Percentiles rank a stretch among this genome's conserved stretches.
These are phyloP conservation scores for Rhadina sibilatrix DNA, from an alignment of 2,113 vertebrate genomes.

Conservation along the genomic window DNA sequence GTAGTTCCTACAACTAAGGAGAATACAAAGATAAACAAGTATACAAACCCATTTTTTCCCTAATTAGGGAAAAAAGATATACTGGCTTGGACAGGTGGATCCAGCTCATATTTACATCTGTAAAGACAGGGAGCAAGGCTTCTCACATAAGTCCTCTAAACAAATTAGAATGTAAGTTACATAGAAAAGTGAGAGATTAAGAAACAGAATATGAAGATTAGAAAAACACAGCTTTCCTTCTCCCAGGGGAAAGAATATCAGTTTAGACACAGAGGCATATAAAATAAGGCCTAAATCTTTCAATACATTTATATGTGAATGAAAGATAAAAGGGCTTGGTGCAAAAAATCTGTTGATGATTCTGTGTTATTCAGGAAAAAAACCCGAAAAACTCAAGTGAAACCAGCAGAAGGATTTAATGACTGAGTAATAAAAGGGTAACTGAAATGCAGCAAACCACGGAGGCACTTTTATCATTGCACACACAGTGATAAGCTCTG, in stretches of 20 bases:
- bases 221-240: not conserved
- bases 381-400: not conserved
- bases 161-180: not conserved
- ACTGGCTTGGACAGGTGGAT: not conserved
- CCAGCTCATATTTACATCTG: not conserved
- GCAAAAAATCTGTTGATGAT: not conserved
- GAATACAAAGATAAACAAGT: not conserved
- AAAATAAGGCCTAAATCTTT: not conserved
- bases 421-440: not conserved
- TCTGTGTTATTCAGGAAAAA: not conserved
- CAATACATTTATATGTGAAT: not conserved
- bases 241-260: not conserved
- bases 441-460: not conserved
- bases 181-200: not conserved
- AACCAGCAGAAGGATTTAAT: not conserved
- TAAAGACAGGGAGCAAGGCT: not conserved
- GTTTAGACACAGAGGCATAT: not conserved
- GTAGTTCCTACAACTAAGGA: not conserved
- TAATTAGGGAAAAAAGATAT: not conserved
- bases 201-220: not conserved
- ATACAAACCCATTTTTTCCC: not conserved
- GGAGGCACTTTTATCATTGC: not conserved
- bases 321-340: not conserved
- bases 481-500: not conserved
- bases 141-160: not conserved